Evolutionary conservation across 2,888 invertebrate genomes (phyloP), one percentile per base, ranked within the genome.

Genomic region (Cremastinae sp.): DNA sequence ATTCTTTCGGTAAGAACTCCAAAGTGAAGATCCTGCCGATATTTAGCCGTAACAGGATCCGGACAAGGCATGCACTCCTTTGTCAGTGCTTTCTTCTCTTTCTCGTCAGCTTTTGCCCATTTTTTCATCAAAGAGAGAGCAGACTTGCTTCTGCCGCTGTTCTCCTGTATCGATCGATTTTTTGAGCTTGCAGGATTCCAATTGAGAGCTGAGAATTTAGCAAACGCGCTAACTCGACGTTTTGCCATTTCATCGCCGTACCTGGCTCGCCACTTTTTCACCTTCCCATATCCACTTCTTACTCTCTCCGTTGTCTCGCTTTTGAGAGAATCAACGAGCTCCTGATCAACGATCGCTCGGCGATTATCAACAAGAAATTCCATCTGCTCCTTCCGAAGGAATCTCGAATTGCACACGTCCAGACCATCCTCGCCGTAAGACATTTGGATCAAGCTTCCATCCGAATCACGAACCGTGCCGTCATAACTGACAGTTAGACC

Each of bases 401-500:
- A 98, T 81, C 96, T 95, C 0, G 96, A 94, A 89, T 96, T 97
- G 0, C 94, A 91, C 55, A 99, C 95, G 85, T 99, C 99, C 81
- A 97, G 91, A 0, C 97, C 97, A 88, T 98, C 98, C 91, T 98
- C 98, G 0, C 98, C 98, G 84, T 98, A 98, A 14, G 95, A 85
- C 84, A 94, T 93, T 91, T 98, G 99, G 62, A 99, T 93, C 0
- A 99, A 93, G 86, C 95, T 95, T 37, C 95, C 95, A 89, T 99
- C 99, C 74, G 96, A 95, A 88, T 99, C 99, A 1, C 85, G 78
- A 0, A 99, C 99, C 0, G 99, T 99, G 85, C 95, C 91, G 89
- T 99, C 99, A 88, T 99, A 99, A 68, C 94, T 93, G 0, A 76
- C 95, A 65, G 92, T 93, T n/a, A 99, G 90, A 3, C 98, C 98